These are phyloP conservation scores for Macroramphosus scolopax DNA, from an alignment of 2,797 vertebrate species.

Conservation along the genomic window DNA sequence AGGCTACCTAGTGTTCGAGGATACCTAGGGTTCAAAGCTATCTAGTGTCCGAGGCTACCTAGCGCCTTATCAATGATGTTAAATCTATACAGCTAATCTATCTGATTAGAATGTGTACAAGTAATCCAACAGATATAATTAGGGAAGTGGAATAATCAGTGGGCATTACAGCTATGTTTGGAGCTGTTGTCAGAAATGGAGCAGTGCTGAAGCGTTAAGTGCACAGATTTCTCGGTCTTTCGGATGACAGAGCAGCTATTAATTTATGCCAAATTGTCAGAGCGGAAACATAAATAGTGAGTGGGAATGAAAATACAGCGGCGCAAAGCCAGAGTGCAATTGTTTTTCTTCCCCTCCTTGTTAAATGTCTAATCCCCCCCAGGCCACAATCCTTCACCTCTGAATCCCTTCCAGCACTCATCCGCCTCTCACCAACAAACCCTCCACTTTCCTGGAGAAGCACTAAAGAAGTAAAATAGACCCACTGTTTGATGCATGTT, in stretches of 20 bases:
- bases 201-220: conserved; percentile 27
- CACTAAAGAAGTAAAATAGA: conserved; percentile 48
- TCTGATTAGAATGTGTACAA: conserved; percentile 2
- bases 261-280: conserved; percentile 42
- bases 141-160: neutral
- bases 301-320: neutral
- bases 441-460: conserved; percentile 8
- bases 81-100: too few species aligned
- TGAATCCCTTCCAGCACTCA: conserved; percentile 18
- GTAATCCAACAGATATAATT: conserved; percentile 15
- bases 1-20: too few species aligned
- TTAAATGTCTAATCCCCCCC: conserved; percentile 4
- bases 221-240: conserved; percentile 29
- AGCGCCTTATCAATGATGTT: too few species aligned
- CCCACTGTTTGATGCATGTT: too few species aligned
- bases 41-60: too few species aligned
- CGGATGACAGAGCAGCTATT: conserved; percentile 34
- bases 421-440: neutral
- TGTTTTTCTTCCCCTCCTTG: conserved; percentile 1
- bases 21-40: too few species aligned
- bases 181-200: conserved; percentile 42
- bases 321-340: conserved; percentile 13
- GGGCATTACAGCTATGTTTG: too few species aligned
- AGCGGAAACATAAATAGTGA: conserved; percentile 8
- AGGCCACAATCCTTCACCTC: neutral